A percentile compares a stretch with the other conserved stretches of the same genome.
Conservation (phyloP, 2,797 vertebrate genomes). For the Capromys pilorides region DNA sequence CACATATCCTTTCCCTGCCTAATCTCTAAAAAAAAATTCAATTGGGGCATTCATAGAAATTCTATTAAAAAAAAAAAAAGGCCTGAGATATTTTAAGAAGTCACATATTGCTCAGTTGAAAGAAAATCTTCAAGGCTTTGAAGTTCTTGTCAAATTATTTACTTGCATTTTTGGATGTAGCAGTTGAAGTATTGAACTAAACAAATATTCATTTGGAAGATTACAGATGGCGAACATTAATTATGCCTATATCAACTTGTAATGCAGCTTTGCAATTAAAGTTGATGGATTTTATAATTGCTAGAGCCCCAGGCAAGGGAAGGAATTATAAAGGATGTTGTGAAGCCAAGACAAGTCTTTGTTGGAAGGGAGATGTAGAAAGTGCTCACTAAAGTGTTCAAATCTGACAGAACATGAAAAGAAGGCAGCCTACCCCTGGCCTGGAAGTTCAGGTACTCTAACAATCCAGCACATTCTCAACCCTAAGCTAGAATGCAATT, state of each 20-base stretch:
- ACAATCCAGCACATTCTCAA: slow-evolving; percentile 6
- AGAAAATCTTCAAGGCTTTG: slow-evolving; percentile 57
- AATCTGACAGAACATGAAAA: background rate
- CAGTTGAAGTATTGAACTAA: slow-evolving; percentile 63
- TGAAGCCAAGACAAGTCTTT: slow-evolving; percentile 53
- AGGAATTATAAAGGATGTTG: slow-evolving; percentile 19
- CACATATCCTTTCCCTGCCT: slow-evolving; percentile 12
- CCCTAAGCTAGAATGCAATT: background rate
- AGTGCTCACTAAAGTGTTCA: slow-evolving; percentile 15
- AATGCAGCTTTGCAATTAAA: slow-evolving; percentile 58
- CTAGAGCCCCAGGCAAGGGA: background rate
- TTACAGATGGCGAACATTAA: slow-evolving; percentile 72
- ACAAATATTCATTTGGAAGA: slow-evolving; percentile 64
- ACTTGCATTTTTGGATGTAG: slow-evolving; percentile 69
- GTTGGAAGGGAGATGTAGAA: background rate
- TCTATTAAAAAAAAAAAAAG: slow-evolving; percentile 53
- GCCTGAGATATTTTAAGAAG: slow-evolving; percentile 66
- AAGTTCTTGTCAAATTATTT: slow-evolving; percentile 71
- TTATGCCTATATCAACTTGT: slow-evolving; percentile 43
- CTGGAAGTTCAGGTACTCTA: background rate
- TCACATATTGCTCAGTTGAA: slow-evolving; percentile 51
- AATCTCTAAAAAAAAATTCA: slow-evolving; percentile 3
- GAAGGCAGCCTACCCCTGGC: background rate
- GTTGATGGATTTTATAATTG: slow-evolving; percentile 68
- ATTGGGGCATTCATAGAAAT: slow-evolving; percentile 45